A percentile compares a stretch with the other conserved stretches of the same genome.
Evolutionary conservation across 2,797 vertebrate species (phyloP).

Genomic region (Ambastaia sidthimunki): DNA sequence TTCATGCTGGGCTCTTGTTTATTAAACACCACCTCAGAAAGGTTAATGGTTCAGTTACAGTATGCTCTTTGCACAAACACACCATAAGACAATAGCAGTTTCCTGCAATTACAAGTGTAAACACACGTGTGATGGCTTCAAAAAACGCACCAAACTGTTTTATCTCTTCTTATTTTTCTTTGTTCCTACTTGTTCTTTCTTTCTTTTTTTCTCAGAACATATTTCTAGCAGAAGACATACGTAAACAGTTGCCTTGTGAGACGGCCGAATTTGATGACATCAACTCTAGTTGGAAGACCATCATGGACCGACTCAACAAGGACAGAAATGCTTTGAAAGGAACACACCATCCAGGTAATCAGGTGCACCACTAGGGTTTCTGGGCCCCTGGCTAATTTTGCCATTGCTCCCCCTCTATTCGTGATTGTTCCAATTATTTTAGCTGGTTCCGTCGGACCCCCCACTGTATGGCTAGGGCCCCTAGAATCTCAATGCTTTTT

Average conservation of each 20-base stretch:
- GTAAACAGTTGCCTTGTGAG: constrained; percentile 84
- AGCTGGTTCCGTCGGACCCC: no score
- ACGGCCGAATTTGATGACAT: constrained; percentile 82
- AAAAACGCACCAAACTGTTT: constrained; percentile 23
- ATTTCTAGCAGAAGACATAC: constrained; percentile 88
- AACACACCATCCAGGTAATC: constrained; percentile 82
- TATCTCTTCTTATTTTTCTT: neutral
- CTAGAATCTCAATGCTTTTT: no score
- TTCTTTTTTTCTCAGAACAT: constrained; percentile 76
- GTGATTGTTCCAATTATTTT: no score
- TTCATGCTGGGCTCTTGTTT: neutral
- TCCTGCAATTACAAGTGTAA: constrained; percentile 49
- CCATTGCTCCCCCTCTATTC: no score
- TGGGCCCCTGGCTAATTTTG: no score
- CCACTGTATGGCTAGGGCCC: no score
- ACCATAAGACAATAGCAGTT: constrained; percentile 39
- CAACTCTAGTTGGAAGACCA: constrained; percentile 82
- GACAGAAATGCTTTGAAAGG: constrained; percentile 82
- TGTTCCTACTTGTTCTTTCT: constrained; percentile 14
- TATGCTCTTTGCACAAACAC: constrained; percentile 29
- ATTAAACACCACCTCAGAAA: constrained; percentile 14
- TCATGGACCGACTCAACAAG: constrained; percentile 79
- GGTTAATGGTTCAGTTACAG: neutral
- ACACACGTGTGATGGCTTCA: constrained; percentile 51
- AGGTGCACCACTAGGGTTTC: neutral